phyloP scores from a whole-genome alignment of 2,113 vertebrate species.

The Pithys albifrons region DNA sequence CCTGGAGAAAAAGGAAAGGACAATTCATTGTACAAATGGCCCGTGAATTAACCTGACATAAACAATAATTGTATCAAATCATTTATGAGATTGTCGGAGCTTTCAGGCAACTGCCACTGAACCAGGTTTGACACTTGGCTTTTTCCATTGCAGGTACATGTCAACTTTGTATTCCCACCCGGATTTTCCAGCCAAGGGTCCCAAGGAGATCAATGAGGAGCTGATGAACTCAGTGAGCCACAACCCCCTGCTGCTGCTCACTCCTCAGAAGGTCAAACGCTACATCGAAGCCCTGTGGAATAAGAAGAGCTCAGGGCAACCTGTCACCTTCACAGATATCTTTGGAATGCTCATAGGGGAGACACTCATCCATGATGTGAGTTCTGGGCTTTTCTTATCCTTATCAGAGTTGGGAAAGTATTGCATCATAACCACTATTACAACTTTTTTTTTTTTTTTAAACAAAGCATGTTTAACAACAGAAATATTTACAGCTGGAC shows the following conservation, averaged over 20 bases:
- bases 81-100: neutral
- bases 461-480: neutral
- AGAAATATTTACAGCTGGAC: neutral
- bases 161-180: conserved; percentile 91
- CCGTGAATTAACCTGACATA: neutral
- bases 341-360: conserved; percentile 99
- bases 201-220: conserved; percentile 90
- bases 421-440: rapidly evolving
- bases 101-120: neutral
- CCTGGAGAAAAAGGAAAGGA: neutral
- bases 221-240: conserved; percentile 90
- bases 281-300: conserved; percentile 94
- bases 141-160: conserved; percentile 87
- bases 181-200: conserved; percentile 90
- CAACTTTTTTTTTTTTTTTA: neutral
- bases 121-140: neutral
- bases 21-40: neutral
- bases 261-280: conserved; percentile 91
- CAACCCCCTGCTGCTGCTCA: conserved; percentile 90
- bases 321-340: conserved; percentile 97
- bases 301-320: conserved; percentile 93
- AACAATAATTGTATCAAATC: neutral
- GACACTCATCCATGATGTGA: conserved; percentile 91
- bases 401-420: neutral
- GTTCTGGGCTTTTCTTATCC: neutral